Evolutionary conservation across 2,113 vertebrate species (phyloP), one percentile per base, ranked within the genome.

Genomic region (Sapajus apella): DNA sequence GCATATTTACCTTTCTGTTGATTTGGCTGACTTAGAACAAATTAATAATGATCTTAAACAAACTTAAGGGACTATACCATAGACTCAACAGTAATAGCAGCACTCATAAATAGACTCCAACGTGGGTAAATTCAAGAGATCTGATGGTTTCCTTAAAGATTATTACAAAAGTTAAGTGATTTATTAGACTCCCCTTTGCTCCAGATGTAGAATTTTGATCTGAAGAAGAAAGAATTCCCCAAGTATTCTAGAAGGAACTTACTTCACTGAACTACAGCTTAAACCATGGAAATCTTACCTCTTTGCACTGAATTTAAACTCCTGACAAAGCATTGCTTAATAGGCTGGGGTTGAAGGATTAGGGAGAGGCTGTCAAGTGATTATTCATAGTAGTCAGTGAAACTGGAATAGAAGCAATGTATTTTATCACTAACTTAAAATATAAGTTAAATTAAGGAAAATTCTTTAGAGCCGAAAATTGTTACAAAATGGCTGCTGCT

Each of bases 21-120:
- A 95, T 83, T 91, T 88, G 79, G 58, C 40, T 96, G 82, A 79
- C 40, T 94, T 92, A 91, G 82, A 90, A 96, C 40, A 97, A 96
- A 87, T 97, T 91, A 97, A 88, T 89, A 97, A 88, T 47, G 66
- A 88, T 77, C 92, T 97, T 85, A 94, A 97, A 85, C 64, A 95
- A 97, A 90, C 32, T 43, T 84, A 64, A 91, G 68, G 58, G 30
- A 64, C 18, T 66, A 87, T 30, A 27, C 9, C n/a, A 43, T 13
- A 94, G 40, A 85, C 30, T 75, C 43, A 37, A 66, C n/a, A 72
- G 35, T 45, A 89, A 94, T 3, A 87, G 86, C 47, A 43, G 3
- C 68, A 76, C 30, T 82, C 76, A 93, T 72, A 91, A 80, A 96
- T 3, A 85, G 86, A 93, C 10, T 37, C 35, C 43, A 84, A 70